Conservation (phyloP, 2,888 invertebrate species). For the Lingula anatina region DNA sequence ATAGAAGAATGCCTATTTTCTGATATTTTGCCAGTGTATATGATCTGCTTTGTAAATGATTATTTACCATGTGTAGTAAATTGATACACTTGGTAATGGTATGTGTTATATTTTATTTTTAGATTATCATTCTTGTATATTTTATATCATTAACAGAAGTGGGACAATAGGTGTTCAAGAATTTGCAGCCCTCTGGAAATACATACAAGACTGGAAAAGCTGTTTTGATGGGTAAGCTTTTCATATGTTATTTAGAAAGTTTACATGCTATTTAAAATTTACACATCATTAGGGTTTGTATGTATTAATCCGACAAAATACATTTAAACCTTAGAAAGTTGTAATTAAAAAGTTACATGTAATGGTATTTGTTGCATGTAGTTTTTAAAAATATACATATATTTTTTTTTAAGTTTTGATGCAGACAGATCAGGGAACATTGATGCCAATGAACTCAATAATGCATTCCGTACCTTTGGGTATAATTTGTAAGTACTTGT, state of each 20-base stretch:
- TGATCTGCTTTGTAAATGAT: too few species aligned
- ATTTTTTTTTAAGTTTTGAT: slow-evolving; percentile 41
- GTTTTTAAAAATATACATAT: background rate
- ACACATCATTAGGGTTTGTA: too few species aligned
- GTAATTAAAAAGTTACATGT: too few species aligned
- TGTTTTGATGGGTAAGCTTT: slow-evolving; percentile 47
- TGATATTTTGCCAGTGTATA: too few species aligned
- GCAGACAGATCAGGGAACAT: slow-evolving; percentile 51
- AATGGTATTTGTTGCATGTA: background rate
- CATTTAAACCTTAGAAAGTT: too few species aligned
- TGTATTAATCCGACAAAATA: too few species aligned
- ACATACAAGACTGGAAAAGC: slow-evolving; percentile 51
- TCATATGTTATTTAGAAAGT: background rate
- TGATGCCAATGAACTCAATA: slow-evolving; percentile 41
- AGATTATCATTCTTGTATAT: too few species aligned
- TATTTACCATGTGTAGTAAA: too few species aligned
- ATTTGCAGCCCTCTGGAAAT: slow-evolving; percentile 51
- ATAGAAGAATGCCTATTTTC: too few species aligned
- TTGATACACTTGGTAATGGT: too few species aligned
- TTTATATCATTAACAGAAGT: slow-evolving; percentile 21
- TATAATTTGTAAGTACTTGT: slow-evolving; percentile 44
- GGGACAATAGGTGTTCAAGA: slow-evolving; percentile 51
- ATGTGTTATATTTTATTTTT: too few species aligned
- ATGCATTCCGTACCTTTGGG: slow-evolving; percentile 50
- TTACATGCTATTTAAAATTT: too few species aligned